Conservation (phyloP, 2,113 vertebrate species). For the Gorsachius goisagi region DNA sequence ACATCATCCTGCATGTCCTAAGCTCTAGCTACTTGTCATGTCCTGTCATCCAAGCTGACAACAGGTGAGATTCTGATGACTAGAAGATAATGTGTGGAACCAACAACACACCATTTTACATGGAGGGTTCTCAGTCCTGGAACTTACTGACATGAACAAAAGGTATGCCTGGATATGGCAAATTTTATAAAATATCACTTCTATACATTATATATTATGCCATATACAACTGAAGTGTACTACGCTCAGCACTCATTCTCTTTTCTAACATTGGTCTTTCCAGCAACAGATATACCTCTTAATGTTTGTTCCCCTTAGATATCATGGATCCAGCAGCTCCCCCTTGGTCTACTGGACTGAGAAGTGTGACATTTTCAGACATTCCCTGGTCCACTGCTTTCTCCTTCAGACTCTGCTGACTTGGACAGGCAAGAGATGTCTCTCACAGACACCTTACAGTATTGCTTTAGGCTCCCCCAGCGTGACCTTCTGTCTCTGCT, state of each 20-base stretch:
- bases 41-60: not conserved
- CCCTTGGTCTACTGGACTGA: not conserved
- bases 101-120: not conserved
- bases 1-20: not conserved
- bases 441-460: not conserved
- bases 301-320: not conserved
- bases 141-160: not conserved
- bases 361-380: not conserved
- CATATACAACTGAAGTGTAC: not conserved
- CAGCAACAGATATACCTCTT: not conserved
- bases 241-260: not conserved
- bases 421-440: not conserved
- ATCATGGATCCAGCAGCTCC: not conserved
- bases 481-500: not conserved
- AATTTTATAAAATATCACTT: not conserved
- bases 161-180: not conserved
- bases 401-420: not conserved
- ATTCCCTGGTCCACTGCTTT: not conserved
- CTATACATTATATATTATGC: not conserved
- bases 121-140: not conserved
- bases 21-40: not conserved
- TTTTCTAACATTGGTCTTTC: not conserved
- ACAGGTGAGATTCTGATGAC: not conserved
- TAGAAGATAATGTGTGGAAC: not conserved
- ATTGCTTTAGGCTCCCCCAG: not conserved